Evolutionary conservation across 2,797 vertebrate genomes (phyloP).

Genomic region (Xenops minutus): DNA sequence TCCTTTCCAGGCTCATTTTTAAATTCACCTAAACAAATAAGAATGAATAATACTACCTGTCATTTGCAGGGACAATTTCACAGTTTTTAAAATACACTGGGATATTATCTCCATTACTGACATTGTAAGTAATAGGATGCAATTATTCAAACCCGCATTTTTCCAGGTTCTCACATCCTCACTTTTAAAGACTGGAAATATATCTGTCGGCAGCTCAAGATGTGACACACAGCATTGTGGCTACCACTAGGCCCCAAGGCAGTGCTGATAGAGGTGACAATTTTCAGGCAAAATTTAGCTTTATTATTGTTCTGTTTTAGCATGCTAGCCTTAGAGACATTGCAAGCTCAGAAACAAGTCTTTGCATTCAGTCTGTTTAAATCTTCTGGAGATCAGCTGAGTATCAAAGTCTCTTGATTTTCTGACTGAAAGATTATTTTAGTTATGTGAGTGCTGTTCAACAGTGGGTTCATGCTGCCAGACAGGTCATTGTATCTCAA

Average conservation of each 20-base stretch:
- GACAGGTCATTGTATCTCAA: not conserved
- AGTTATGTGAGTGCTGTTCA: not conserved
- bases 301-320: not conserved
- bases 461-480: not conserved
- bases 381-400: not conserved
- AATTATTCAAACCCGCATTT: conserved; percentile 22
- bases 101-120: not conserved
- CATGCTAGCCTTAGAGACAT: not conserved
- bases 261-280: not conserved
- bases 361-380: not conserved
- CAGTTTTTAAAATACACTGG: not conserved
- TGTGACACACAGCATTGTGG: not conserved
- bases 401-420: not conserved
- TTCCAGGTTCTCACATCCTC: not conserved
- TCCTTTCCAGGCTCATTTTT: not conserved
- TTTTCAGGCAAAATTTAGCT: not conserved
- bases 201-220: not conserved
- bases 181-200: not conserved
- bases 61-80: not conserved
- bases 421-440: not conserved
- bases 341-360: not conserved
- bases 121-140: not conserved
- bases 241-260: not conserved
- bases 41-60: not conserved
- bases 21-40: conserved; percentile 40